Conservation (phyloP, 2,113 vertebrate species). For the Thunnus thynnus region DNA sequence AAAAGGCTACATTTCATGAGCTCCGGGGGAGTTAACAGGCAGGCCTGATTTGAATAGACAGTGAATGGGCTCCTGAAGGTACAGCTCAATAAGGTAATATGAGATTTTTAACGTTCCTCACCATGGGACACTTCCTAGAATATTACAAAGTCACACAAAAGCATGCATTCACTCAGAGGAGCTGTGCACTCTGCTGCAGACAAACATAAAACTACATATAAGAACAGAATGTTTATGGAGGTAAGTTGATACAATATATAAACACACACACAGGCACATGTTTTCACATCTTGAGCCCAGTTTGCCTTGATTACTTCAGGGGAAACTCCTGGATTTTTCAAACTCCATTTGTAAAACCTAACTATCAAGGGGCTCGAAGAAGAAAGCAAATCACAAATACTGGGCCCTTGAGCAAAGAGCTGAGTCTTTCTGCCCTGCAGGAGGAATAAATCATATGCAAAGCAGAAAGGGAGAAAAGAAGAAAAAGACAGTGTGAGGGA, state of each 20-base stretch:
- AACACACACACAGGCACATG: slow-evolving; percentile 35
- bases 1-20: slow-evolving; percentile 13
- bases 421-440: slow-evolving; percentile 51
- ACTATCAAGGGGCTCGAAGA: slow-evolving; percentile 25
- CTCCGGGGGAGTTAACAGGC: background rate
- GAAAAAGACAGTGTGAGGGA: slow-evolving; percentile 35
- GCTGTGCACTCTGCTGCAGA: background rate
- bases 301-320: slow-evolving; percentile 31
- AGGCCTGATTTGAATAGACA: background rate
- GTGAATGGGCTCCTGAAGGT: slow-evolving; percentile 15
- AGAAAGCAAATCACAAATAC: slow-evolving; percentile 46
- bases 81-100: slow-evolving; percentile 10
- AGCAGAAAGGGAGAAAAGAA: slow-evolving; percentile 42
- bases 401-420: slow-evolving; percentile 40
- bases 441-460: slow-evolving; percentile 72
- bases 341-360: slow-evolving; percentile 45
- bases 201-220: slow-evolving; percentile 2
- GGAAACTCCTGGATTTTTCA: slow-evolving; percentile 38
- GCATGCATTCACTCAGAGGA: slow-evolving; percentile 11
- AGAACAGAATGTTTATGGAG: background rate
- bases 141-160: slow-evolving; percentile 13
- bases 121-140: slow-evolving; percentile 14
- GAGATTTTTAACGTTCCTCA: slow-evolving; percentile 35
- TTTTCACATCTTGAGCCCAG: background rate
- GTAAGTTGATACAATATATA: slow-evolving; percentile 3